Conservation (phyloP, 2,113 vertebrate genomes). For the Physeter macrocephalus region DNA sequence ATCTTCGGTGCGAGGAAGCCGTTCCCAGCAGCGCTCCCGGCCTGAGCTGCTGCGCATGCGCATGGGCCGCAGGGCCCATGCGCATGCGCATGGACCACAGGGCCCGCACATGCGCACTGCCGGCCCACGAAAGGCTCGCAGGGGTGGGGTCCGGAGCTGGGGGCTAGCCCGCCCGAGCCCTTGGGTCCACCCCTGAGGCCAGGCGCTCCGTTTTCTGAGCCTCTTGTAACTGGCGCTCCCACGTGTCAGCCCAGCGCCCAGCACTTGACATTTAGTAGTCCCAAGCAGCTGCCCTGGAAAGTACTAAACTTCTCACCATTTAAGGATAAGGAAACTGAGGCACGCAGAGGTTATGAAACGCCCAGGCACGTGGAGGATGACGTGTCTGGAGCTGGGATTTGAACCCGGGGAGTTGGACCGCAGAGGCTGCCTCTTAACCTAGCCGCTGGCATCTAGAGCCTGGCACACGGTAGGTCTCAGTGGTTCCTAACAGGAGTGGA, state of each 20-base stretch:
- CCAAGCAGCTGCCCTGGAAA: neutral
- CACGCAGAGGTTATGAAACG: neutral
- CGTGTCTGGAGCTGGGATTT: neutral
- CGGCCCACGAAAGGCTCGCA: fast-evolving
- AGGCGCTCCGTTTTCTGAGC: neutral
- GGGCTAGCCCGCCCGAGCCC: fast-evolving
- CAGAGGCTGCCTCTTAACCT: neutral
- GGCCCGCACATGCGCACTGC: fast-evolving
- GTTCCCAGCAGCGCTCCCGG: neutral
- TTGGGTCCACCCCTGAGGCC: fast-evolving
- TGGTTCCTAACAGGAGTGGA: neutral
- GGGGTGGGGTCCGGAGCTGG: fast-evolving
- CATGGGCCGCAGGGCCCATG: fast-evolving
- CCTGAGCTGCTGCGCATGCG: fast-evolving
- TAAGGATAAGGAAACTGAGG: neutral
- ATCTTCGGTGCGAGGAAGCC: fast-evolving
- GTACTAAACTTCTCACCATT: neutral
- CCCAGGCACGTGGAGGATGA: fast-evolving
- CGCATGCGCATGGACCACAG: fast-evolving
- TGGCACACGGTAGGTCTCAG: neutral
- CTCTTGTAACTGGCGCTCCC: too few species aligned
- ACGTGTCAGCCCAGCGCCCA: fast-evolving
- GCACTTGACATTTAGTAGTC: neutral
- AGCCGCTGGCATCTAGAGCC: neutral
- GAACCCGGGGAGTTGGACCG: neutral